Evolutionary conservation across 2,888 invertebrate genomes (phyloP), one percentile per base, ranked within the genome.

Genomic region (Melitaea athalia): DNA sequence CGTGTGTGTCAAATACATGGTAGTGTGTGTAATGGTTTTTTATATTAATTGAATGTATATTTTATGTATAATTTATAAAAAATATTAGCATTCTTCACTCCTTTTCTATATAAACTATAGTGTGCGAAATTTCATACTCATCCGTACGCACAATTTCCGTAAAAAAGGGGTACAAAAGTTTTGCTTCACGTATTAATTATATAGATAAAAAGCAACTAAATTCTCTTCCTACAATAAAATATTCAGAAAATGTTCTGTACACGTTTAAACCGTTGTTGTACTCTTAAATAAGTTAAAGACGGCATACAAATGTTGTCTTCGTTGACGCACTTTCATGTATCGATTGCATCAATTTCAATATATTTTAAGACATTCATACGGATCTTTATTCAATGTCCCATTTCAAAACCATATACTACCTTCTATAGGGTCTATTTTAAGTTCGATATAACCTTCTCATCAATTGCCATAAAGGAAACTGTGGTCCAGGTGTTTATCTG

Each of bases 401-500:
- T 71, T 70, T 64, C 53, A 69, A 55, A 50, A 61, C 31, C 61
- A 42, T 24, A 24, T 60, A 65, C 52, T 60, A 43, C 15, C 60
- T 43, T 33, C 17, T n/a, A 49, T n/a, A 61, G 7, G 14, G 31
- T 24, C 17, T 42, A 3, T 42, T 42, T 42, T 17, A 59, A 15
- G 15, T 42, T 15, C 42, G 38, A 14, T 42, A 31, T 8, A 12
- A 14, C 11, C 11, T 17, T 38, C n/a, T 15, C n/a, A 59, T 42
- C 11, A 59, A 38, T 59, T 5, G 8, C 10, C 11, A 59, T 47
- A 71, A 53, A 50, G 43, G 33, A 52, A 69, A 61, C 43, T 38
- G 52, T 62, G 52, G 68, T 74, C 45, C 43, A 68, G 82, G 87
- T 47, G 47, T 47, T 47, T 14, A 88, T 84, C 86, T 88, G 88